These are phyloP conservation scores for Apamea epomidion DNA, from an alignment of 2,888 invertebrate species.

Conservation along the genomic window DNA sequence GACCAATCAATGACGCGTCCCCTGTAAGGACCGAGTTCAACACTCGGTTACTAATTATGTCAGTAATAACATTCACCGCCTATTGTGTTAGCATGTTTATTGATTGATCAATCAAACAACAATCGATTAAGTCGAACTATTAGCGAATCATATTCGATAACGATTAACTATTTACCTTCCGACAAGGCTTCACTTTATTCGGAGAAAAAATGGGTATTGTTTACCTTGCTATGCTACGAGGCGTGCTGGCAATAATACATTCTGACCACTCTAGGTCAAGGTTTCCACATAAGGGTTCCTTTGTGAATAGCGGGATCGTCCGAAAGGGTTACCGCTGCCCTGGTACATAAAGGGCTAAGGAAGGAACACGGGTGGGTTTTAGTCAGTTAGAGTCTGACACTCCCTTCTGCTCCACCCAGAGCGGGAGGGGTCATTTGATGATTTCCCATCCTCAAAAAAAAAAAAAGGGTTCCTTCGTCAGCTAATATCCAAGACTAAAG, in stretches of 20 bases:
- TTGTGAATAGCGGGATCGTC: too few relatives aligned
- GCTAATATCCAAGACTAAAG: background rate
- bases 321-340: too few relatives aligned
- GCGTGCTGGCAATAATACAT: background rate
- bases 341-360: too few relatives aligned
- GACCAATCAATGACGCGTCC: slow-evolving; percentile 3
- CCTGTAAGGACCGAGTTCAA: background rate
- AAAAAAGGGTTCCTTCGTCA: background rate
- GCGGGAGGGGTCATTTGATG: too few relatives aligned
- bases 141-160: slow-evolving; percentile 6
- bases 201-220: background rate
- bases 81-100: slow-evolving; percentile 48
- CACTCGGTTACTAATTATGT: slow-evolving; percentile 15
- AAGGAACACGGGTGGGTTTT: too few relatives aligned
- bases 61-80: slow-evolving; percentile 22
- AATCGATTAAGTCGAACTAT: slow-evolving; percentile 24
- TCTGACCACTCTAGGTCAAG: background rate
- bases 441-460: too few relatives aligned
- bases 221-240: background rate
- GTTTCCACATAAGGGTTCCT: background rate
- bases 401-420: too few relatives aligned
- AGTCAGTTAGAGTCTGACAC: too few relatives aligned
- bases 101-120: slow-evolving; percentile 31
- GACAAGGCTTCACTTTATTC: background rate
- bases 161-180: slow-evolving; percentile 4